A percentile compares a stretch with the other conserved stretches of the same genome.
Conservation (phyloP, 2,113 vertebrate species). For the Spea multiplicata region DNA sequence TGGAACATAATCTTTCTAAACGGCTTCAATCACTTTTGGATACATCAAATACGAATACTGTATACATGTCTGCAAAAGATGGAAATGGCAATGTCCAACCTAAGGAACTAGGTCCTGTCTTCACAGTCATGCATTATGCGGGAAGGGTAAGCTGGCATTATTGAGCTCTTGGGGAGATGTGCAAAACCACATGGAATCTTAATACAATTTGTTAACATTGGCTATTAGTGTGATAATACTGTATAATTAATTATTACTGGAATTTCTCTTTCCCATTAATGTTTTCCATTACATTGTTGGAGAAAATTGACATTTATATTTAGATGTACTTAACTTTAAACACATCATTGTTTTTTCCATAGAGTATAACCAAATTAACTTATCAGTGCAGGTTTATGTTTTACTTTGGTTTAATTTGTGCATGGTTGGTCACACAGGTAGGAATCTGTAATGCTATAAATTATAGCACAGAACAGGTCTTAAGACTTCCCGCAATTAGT, state of each 20-base stretch:
- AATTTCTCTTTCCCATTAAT: too few relatives aligned
- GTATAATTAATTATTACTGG: too few relatives aligned
- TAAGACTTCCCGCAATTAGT: background rate
- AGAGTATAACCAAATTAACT: background rate
- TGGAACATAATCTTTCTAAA: constrained; percentile 80
- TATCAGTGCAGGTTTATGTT: background rate
- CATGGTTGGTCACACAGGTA: background rate
- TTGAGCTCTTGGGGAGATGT: background rate
- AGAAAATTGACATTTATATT: too few relatives aligned
- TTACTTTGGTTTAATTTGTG: background rate
- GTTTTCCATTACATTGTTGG: too few relatives aligned
- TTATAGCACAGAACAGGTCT: background rate
- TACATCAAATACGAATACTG: constrained; percentile 64
- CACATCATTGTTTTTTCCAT: too few relatives aligned
- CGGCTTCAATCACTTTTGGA: constrained; percentile 82
- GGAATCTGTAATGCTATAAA: background rate
- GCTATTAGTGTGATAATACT: too few relatives aligned
- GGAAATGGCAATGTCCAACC: constrained; percentile 89
- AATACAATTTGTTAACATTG: too few relatives aligned
- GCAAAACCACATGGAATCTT: too few relatives aligned
- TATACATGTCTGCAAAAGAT: constrained; percentile 82
- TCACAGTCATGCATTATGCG: constrained; percentile 85
- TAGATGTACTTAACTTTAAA: too few relatives aligned
- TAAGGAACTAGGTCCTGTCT: constrained; percentile 78
- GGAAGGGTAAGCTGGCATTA: constrained; percentile 73